Percentiles rank a stretch among this genome's conserved stretches.
These are phyloP conservation scores for Rhincodon typus DNA, from an alignment of 2,797 vertebrate genomes.

Conservation along the genomic window DNA sequence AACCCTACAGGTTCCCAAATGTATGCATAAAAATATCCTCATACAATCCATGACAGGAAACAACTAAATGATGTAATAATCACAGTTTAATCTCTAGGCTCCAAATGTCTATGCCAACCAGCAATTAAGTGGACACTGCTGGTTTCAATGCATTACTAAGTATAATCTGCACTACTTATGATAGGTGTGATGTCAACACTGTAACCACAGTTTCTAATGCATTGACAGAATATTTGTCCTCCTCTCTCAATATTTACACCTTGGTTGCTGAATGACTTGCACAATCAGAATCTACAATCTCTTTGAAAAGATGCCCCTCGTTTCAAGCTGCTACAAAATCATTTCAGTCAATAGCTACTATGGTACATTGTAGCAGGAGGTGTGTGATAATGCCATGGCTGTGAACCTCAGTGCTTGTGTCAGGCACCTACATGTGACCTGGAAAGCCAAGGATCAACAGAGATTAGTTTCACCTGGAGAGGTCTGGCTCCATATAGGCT, in stretches of 20 bases:
- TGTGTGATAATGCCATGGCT: conserved; percentile 67
- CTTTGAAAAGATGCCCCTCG: background rate
- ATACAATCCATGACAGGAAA: background rate
- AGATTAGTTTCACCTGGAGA: conserved; percentile 75
- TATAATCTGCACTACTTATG: no score
- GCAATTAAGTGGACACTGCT: background rate
- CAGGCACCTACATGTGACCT: conserved; percentile 74
- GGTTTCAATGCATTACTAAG: background rate
- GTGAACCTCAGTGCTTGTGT: conserved; percentile 77
- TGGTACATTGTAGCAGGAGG: conserved; percentile 76
- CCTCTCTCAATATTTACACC: background rate
- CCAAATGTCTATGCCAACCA: background rate
- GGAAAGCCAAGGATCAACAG: conserved; percentile 81
- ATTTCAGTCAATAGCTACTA: conserved; percentile 91
- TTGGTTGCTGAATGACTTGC: background rate
- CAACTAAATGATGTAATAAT: background rate
- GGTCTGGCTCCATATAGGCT: conserved; percentile 72
- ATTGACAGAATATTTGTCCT: background rate
- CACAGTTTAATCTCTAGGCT: background rate
- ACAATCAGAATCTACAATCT: background rate
- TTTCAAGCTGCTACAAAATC: conserved; percentile 65
- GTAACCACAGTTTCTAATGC: background rate
- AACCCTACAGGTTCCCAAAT: background rate
- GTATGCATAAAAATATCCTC: background rate
- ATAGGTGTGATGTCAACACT: no score